A percentile compares a stretch with the other conserved stretches of the same genome.
Conservation (phyloP, 2,888 invertebrate genomes). For the Cataglyphis albicans region DNA sequence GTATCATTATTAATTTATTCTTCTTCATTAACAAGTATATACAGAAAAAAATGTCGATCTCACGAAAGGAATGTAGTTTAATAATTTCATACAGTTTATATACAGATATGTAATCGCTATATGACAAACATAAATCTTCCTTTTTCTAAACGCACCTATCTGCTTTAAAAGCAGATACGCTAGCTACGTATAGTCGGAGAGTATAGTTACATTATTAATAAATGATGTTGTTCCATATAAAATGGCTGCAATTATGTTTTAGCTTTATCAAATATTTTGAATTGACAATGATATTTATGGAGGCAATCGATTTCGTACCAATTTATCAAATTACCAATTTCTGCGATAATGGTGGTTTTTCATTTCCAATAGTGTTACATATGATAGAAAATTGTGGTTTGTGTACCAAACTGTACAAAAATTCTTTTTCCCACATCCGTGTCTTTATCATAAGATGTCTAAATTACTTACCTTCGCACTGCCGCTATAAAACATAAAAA, state of each 20-base stretch:
- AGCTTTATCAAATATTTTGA: constrained; percentile 73
- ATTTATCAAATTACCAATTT: constrained; percentile 78
- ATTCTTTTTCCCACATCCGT: constrained; percentile 60
- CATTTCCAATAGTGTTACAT: constrained; percentile 62
- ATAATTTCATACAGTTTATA: constrained; percentile 64
- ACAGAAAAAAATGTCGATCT: constrained; percentile 49
- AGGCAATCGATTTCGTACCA: constrained; percentile 79
- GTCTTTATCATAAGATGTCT: constrained; percentile 69
- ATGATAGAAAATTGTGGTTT: constrained; percentile 70
- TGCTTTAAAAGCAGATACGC: constrained; percentile 56
- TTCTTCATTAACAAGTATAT: constrained; percentile 26
- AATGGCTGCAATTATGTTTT: constrained; percentile 63
- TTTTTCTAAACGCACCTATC: constrained; percentile 50
- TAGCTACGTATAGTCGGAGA: constrained; percentile 33
- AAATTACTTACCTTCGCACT: constrained; percentile 84
- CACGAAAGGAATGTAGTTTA: constrained; percentile 59
- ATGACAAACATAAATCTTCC: constrained; percentile 56
- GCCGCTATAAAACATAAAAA: constrained; percentile 83
- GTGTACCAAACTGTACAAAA: constrained; percentile 78
- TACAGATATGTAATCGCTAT: constrained; percentile 37
- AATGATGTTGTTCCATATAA: constrained; percentile 55
- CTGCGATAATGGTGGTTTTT: constrained; percentile 72
- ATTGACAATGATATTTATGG: constrained; percentile 80
- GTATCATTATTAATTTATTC: constrained; percentile 58
- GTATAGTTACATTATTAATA: constrained; percentile 54